phyloP scores from a whole-genome alignment of 2,888 invertebrate species.

The Dioctria rufipes region DNA sequence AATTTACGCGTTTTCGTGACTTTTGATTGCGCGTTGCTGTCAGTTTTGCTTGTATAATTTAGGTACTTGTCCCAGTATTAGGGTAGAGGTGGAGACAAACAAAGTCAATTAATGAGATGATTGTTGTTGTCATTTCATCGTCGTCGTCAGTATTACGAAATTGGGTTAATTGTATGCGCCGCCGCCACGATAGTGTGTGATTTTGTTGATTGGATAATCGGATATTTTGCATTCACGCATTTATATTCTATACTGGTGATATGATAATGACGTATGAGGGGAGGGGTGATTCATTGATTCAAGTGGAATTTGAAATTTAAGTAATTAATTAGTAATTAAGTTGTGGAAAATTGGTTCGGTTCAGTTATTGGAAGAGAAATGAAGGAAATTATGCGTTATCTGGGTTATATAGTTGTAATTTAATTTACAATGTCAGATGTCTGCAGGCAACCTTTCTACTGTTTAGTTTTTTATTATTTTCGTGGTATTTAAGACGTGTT shows the following conservation, averaged over 20 bases:
- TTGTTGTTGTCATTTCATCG: too few species aligned
- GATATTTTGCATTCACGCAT: neutral
- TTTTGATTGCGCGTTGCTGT: neutral
- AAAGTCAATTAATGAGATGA: neutral
- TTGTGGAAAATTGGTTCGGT: constrained; percentile 3
- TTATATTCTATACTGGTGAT: too few species aligned
- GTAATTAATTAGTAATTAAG: neutral
- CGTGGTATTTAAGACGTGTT: too few species aligned
- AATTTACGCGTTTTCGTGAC: neutral
- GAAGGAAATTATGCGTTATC: too few species aligned
- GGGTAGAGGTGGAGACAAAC: too few species aligned
- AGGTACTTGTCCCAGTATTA: too few species aligned
- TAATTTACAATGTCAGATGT: too few species aligned
- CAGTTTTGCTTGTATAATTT: neutral
- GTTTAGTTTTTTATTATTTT: too few species aligned
- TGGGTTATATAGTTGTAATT: too few species aligned
- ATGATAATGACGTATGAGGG: neutral
- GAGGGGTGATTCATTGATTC: constrained; percentile 13
- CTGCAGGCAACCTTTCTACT: too few species aligned
- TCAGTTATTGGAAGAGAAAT: neutral
- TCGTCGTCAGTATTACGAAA: neutral
- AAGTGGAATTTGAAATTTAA: constrained; percentile 20
- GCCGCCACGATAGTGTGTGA: neutral
- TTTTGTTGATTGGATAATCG: constrained; percentile 12
- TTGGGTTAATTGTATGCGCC: neutral